Conservation (phyloP, 2,797 vertebrate species). For the Smutsia gigantea region DNA sequence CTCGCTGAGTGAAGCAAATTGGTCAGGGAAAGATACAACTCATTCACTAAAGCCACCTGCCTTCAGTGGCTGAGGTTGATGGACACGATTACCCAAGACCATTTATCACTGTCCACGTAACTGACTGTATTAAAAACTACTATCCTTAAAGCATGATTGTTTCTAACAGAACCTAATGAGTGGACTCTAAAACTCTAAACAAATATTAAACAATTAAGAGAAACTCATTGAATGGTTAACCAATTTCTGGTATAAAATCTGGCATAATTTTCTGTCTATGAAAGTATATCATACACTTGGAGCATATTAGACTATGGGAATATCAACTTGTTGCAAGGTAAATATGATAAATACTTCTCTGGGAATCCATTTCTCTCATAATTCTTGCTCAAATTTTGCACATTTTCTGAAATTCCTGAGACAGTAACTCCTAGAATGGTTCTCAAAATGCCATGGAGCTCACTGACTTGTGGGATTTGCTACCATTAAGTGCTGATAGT, state of each 20-base stretch:
- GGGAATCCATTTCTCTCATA: background rate
- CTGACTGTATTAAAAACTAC: background rate
- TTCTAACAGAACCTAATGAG: background rate
- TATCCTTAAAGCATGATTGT: background rate
- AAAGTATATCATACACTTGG: slow-evolving; percentile 30
- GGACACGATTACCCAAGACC: background rate
- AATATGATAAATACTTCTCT: slow-evolving; percentile 56
- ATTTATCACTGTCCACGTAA: slow-evolving; percentile 41
- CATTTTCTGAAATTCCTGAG: slow-evolving; percentile 59
- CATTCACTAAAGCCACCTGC: slow-evolving; percentile 3
- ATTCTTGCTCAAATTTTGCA: slow-evolving; percentile 37
- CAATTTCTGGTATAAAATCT: background rate
- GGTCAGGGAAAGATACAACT: slow-evolving; percentile 6
- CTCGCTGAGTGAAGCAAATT: slow-evolving; percentile 51
- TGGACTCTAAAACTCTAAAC: slow-evolving; percentile 21
- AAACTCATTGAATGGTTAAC: background rate
- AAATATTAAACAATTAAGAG: slow-evolving; percentile 34
- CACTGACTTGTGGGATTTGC: slow-evolving; percentile 1
- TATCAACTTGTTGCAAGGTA: slow-evolving; percentile 60
- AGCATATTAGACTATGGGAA: background rate
- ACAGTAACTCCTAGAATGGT: slow-evolving; percentile 52
- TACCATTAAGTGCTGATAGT: background rate
- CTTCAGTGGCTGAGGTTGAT: slow-evolving; percentile 32
- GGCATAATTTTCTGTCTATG: slow-evolving; percentile 17
- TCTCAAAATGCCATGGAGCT: slow-evolving; percentile 45